A percentile compares a stretch with the other conserved stretches of the same genome.
These are phyloP conservation scores for Pseudonaja textilis DNA, from an alignment of 2,113 vertebrate species.

Conservation along the genomic window DNA sequence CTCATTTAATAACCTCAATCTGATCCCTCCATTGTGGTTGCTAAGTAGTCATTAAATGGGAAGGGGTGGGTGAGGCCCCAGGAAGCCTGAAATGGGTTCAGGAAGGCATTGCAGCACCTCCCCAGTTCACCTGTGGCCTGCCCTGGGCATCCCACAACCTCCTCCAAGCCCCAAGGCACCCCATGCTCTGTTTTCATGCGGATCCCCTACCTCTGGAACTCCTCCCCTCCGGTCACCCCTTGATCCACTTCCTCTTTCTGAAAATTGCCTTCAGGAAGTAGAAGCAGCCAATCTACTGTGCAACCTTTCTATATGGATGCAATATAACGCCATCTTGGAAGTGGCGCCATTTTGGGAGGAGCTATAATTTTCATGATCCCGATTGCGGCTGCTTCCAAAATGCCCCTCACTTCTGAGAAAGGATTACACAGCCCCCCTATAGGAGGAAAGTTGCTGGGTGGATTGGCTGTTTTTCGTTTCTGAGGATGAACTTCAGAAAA, in stretches of 20 bases:
- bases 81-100: neutral
- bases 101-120: neutral
- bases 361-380: neutral
- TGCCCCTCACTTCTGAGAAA: neutral
- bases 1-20: neutral
- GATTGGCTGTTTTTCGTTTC: neutral
- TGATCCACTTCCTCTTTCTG: neutral
- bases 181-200: neutral
- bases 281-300: neutral
- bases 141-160: neutral
- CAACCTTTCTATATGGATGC: neutral
- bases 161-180: neutral
- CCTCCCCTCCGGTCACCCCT: neutral
- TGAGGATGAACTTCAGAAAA: neutral
- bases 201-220: neutral
- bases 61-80: neutral
- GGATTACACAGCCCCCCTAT: neutral
- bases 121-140: neutral
- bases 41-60: neutral
- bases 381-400: neutral
- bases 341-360: neutral
- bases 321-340: neutral
- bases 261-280: neutral
- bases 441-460: neutral
- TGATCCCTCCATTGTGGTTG: neutral